phyloP scores from a whole-genome alignment of 2,113 vertebrate genomes.

The Sebastes schlegelii region DNA sequence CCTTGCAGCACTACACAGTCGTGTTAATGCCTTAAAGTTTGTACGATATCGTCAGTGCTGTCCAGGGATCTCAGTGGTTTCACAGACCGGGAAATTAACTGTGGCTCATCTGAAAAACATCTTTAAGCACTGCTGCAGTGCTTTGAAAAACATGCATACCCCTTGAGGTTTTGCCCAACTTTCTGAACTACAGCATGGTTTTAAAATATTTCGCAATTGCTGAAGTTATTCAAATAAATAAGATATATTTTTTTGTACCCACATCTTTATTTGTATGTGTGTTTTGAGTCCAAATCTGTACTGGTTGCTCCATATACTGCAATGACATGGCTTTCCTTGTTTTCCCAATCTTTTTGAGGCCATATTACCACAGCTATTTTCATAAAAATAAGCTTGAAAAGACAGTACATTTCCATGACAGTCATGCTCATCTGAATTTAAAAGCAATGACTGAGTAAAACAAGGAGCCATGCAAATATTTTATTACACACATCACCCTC shows the following conservation, averaged over 20 bases:
- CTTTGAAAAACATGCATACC: neutral
- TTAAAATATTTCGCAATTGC: neutral
- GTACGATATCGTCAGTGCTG: neutral
- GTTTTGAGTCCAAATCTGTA: neutral
- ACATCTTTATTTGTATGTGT: neutral
- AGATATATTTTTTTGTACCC: neutral
- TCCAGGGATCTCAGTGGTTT: neutral
- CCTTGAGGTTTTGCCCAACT: neutral
- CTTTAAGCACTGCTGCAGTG: neutral
- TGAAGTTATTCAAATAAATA: neutral
- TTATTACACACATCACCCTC: neutral
- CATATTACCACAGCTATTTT: neutral
- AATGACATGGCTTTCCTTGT: neutral
- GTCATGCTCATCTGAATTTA: neutral
- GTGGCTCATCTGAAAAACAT: neutral
- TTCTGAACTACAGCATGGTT: neutral
- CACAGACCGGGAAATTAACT: neutral
- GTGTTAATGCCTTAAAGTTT: neutral
- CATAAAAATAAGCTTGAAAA: neutral
- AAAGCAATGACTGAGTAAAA: neutral
- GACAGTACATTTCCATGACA: neutral
- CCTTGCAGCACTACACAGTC: neutral
- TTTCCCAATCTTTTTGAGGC: neutral
- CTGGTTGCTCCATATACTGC: neutral
- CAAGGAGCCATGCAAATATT: neutral